These are phyloP conservation scores for Prunella strophiata DNA, from an alignment of 2,797 vertebrate genomes.

Conservation along the genomic window DNA sequence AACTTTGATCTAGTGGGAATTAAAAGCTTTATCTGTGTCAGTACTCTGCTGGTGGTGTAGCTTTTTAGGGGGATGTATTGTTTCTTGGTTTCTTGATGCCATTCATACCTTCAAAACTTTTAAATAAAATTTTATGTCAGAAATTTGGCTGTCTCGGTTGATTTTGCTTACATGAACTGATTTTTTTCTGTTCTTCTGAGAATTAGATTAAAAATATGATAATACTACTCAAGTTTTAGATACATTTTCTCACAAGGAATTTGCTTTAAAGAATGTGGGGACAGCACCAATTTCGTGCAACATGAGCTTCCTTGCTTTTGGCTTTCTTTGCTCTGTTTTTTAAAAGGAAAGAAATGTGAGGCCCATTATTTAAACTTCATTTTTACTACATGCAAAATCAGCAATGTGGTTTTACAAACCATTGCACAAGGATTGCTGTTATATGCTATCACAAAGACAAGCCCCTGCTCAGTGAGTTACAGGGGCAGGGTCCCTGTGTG, in stretches of 20 bases:
- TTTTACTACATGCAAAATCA: not conserved
- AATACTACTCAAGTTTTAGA: not conserved
- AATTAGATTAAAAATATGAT: not conserved
- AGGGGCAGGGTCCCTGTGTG: not conserved
- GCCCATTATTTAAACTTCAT: not conserved
- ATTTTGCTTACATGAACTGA: not conserved
- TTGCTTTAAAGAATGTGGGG: not conserved
- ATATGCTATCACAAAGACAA: not conserved
- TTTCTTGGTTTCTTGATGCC: not conserved
- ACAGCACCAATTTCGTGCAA: not conserved
- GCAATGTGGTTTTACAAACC: not conserved
- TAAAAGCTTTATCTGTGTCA: not conserved
- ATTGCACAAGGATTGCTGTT: not conserved
- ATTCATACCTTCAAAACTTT: not conserved
- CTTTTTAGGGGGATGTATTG: not conserved
- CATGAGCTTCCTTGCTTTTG: not conserved
- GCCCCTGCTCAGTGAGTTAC: not conserved
- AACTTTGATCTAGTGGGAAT: not conserved
- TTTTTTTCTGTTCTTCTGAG: not conserved
- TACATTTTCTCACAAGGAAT: rapidly evolving
- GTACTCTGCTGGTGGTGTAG: not conserved
- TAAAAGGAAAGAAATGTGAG: not conserved
- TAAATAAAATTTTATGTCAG: not conserved
- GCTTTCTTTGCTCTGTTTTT: not conserved
- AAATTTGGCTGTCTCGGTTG: not conserved